Percentiles rank a stretch among this genome's conserved stretches.
Conservation (phyloP, 2,113 vertebrate species). For the Collichthys lucidus region DNA sequence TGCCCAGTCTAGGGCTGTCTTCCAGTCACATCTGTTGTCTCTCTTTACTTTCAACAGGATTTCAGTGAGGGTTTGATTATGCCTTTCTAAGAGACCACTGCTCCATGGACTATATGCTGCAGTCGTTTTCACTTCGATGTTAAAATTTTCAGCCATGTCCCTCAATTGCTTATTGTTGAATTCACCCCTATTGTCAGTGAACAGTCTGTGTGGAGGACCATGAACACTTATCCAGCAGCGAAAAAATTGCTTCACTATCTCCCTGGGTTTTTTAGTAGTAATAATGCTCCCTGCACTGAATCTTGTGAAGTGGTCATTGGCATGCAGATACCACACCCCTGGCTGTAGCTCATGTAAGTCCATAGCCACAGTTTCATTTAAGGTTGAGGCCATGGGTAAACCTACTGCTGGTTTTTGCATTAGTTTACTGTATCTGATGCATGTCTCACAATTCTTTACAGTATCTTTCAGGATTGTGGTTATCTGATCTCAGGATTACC, state of each 20-base stretch:
- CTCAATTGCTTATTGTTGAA: constrained; percentile 9
- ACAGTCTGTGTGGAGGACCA: not conserved
- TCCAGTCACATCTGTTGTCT: not conserved
- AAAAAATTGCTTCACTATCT: not conserved
- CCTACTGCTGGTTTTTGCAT: not conserved
- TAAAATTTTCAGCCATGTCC: constrained; percentile 24
- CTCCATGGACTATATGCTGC: not conserved
- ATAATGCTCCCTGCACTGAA: constrained; percentile 32
- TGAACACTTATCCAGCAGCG: constrained; percentile 30
- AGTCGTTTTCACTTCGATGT: constrained; percentile 15
- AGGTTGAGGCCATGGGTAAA: not conserved
- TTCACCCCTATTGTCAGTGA: constrained; percentile 18
- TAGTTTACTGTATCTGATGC: not conserved
- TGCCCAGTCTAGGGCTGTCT: not conserved
- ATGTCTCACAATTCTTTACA: constrained; percentile 6
- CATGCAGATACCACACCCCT: not conserved
- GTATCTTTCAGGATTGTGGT: not conserved
- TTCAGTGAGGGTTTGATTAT: not conserved
- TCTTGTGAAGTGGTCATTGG: constrained; percentile 40
- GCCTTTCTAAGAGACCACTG: not conserved
- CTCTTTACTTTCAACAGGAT: not conserved
- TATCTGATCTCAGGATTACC: no score
- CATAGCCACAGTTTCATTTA: not conserved
- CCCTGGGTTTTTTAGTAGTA: not conserved
- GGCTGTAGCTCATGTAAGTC: no score